A percentile compares a stretch with the other conserved stretches of the same genome.
Evolutionary conservation across 2,113 vertebrate genomes (phyloP).

Genomic region (Embiotoca jacksoni): DNA sequence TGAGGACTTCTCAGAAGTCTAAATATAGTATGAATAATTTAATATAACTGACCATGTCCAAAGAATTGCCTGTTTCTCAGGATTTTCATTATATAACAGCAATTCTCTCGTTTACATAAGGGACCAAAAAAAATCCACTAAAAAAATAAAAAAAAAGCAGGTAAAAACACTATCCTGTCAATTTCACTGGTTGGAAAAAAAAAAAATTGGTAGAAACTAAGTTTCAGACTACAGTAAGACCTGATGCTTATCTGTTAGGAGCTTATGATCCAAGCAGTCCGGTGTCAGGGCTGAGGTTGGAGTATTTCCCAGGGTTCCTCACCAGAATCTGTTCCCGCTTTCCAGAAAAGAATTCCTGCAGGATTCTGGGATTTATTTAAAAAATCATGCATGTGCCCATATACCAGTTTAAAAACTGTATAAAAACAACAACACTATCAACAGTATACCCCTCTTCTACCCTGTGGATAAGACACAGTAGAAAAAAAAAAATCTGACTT

Average conservation of each 20-base stretch:
- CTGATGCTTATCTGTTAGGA: too few species aligned
- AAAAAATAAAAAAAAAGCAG: not conserved
- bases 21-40: constrained; percentile 51
- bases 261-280: too few species aligned
- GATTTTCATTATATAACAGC: constrained; percentile 8
- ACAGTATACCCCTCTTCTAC: too few species aligned
- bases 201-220: not conserved
- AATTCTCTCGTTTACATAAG: constrained; percentile 12
- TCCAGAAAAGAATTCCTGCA: too few species aligned
- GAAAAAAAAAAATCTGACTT: too few species aligned
- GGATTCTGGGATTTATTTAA: too few species aligned
- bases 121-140: not conserved
- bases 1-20: constrained; percentile 16
- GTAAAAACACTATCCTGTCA: not conserved
- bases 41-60: constrained; percentile 4
- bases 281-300: too few species aligned
- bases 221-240: not conserved
- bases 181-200: not conserved
- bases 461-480: too few species aligned
- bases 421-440: too few species aligned
- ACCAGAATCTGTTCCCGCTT: not conserved
- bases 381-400: too few species aligned
- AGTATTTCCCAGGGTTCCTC: not conserved
- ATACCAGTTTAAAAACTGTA: too few species aligned
- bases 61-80: constrained; percentile 26